Base-by-base conservation (phyloP, 2,888 invertebrate genomes). In the Iphiclides podalirius region DNA sequence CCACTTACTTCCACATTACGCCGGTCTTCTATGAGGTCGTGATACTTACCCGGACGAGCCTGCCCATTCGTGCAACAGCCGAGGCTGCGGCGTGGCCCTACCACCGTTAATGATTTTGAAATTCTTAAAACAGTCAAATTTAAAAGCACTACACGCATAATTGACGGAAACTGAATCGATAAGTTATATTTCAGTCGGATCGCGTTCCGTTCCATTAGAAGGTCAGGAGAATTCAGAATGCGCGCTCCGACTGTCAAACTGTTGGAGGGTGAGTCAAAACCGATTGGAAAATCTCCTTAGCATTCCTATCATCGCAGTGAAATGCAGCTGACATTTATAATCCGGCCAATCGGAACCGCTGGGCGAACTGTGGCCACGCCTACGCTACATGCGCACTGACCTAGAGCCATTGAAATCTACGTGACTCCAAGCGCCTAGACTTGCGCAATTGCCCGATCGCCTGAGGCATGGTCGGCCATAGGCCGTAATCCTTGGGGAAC, bases 301-400 rank as follows among this genome's bases (percentile, higher is more conserved):
- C 66, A 85, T 72, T 79, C 81, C 54, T 53, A 68, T 64, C 71
- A 70, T 72, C 70, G 64, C 60, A 72, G 81, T 77, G 81, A 84
- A 84, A 85, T 84, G 83, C 81, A 79, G 74, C 73, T 73, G 72
- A 75, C 76, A n/a, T n/a, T n/a, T 68, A 68, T 51, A 51, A 53
- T 60, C 65, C 68, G 57, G 64, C 85, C 85, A 85, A 86, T 86
- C 64, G 63, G 61, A 55, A 66, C 67, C 67, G 58, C 67, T 70
- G 76, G 72, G n/a, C n/a, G n/a, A n/a, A n/a, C n/a, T n/a, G n/a
- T n/a, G n/a, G 77, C 79, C 76, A 74, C 85, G 82, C 85, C 85
- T 61, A 82, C 81, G 66, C 38, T 55, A 43, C 54, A 57, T 58
- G 58, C 55, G 57, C 57, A 56, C 54, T 64, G 60, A 60, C 58